phyloP scores from a whole-genome alignment of 2,113 vertebrate genomes.

The Perccottus glenii region DNA sequence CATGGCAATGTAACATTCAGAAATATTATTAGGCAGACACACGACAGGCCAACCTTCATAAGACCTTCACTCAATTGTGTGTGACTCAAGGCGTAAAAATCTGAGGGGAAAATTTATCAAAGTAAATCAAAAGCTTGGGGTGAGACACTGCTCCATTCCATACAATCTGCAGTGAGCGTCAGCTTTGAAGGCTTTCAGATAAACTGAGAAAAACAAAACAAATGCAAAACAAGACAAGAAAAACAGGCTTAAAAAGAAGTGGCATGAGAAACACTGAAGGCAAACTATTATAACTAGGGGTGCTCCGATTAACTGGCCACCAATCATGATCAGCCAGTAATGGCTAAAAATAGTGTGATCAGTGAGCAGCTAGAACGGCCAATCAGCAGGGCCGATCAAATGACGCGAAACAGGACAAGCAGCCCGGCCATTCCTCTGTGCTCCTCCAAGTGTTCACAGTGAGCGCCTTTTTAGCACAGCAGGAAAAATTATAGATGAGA shows the following conservation, averaged over 20 bases:
- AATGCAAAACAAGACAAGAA: slow-evolving; percentile 23
- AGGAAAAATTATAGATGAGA: no score
- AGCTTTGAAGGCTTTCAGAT: slow-evolving; percentile 33
- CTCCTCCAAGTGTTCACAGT: no score
- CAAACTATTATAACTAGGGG: no score
- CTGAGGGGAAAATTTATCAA: slow-evolving; percentile 17
- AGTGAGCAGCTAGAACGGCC: no score
- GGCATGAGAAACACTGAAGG: background rate
- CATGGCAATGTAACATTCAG: slow-evolving; percentile 13
- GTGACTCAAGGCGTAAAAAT: no score
- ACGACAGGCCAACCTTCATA: slow-evolving; percentile 24
- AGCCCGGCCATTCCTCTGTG: no score
- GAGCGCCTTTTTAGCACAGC: no score
- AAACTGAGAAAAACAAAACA: slow-evolving; percentile 36
- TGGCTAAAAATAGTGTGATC: no score
- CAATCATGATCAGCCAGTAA: no score
- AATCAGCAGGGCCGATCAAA: no score
- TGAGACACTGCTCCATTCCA: background rate
- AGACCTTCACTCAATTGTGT: slow-evolving; percentile 48
- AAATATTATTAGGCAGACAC: slow-evolving; percentile 11
- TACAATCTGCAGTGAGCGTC: slow-evolving; percentile 2
- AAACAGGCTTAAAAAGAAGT: slow-evolving; percentile 18
- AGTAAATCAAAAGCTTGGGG: slow-evolving; percentile 21
- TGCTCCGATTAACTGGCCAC: no score
- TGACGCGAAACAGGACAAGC: no score